These are phyloP conservation scores for Ellobium chinense DNA, from an alignment of 2,888 invertebrate species.

Conservation along the genomic window DNA sequence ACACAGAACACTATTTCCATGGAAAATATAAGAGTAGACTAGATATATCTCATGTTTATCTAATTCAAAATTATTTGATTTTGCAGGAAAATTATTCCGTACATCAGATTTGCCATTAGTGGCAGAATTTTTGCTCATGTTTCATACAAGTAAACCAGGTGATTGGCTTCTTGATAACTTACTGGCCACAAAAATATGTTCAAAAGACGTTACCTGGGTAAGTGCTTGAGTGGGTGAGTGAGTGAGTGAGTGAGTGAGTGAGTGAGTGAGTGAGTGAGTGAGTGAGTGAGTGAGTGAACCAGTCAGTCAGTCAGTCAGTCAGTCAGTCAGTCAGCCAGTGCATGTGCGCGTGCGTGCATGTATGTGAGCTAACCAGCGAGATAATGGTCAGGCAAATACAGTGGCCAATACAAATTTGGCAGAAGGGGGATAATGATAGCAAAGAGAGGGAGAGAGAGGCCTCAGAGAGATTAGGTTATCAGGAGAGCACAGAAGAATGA, in stretches of 20 bases:
- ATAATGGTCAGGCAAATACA: not conserved
- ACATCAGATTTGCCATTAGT: slow-evolving; percentile 91
- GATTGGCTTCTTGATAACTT: slow-evolving; percentile 97
- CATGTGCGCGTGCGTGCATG: not conserved
- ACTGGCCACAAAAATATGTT: slow-evolving; percentile 91
- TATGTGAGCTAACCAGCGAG: not conserved
- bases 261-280: not conserved
- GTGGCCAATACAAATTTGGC: not conserved
- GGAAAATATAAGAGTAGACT: too few relatives aligned
- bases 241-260: not conserved
- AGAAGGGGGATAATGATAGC: not conserved
- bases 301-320: too few relatives aligned
- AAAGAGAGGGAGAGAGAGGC: not conserved
- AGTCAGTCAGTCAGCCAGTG: too few relatives aligned
- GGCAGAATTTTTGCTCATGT: slow-evolving; percentile 95
- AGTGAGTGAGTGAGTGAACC: not conserved
- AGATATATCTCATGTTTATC: too few relatives aligned
- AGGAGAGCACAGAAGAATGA: too few relatives aligned
- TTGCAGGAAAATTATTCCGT: slow-evolving; percentile 87
- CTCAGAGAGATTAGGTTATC: not conserved
- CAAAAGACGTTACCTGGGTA: not conserved
- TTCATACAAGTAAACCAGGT: slow-evolving; percentile 96
- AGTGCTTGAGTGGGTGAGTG: not conserved
- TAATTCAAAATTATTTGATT: too few relatives aligned
- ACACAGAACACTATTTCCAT: too few relatives aligned